Conservation (phyloP, 2,888 invertebrate genomes). For the Erynnis tages region DNA sequence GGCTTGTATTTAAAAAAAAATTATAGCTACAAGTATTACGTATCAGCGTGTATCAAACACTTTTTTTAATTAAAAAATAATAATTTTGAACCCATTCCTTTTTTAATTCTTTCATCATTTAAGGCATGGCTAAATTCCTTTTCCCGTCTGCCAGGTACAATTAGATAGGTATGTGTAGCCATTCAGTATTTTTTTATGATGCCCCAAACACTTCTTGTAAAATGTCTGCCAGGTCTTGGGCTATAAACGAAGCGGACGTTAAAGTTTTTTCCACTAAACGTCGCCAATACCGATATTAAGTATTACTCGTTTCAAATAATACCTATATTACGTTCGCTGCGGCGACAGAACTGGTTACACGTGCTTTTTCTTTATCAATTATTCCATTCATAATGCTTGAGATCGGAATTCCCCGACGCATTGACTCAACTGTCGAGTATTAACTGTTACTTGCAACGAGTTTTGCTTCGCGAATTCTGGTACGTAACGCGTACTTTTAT, state of each 20-base stretch:
- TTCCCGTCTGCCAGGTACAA: too few species aligned
- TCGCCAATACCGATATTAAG: constrained; percentile 24
- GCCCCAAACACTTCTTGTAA: too few species aligned
- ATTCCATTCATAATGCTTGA: constrained; percentile 39
- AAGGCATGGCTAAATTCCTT: too few species aligned
- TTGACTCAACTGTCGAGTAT: constrained; percentile 1
- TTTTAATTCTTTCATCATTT: too few species aligned
- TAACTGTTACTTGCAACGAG: constrained; percentile 1
- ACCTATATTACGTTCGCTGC: constrained; percentile 21
- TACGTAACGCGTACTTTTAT: background rate
- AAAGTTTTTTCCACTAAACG: constrained; percentile 21
- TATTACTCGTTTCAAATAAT: constrained; percentile 23
- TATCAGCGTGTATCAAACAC: too few species aligned
- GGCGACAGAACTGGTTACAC: constrained; percentile 33
- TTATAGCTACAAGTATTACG: too few species aligned
- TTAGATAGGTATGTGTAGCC: too few species aligned
- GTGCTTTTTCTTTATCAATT: constrained; percentile 35
- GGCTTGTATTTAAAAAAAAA: too few species aligned
- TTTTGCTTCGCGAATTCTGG: background rate
- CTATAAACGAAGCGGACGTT: constrained; percentile 22
- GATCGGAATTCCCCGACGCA: constrained; percentile 33
- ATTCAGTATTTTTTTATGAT: too few species aligned
- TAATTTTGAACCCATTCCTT: too few species aligned
- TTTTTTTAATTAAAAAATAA: too few species aligned
- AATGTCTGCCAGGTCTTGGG: too few species aligned